phyloP scores from a whole-genome alignment of 2,888 invertebrate species.

The Dolichopus griseipennis region DNA sequence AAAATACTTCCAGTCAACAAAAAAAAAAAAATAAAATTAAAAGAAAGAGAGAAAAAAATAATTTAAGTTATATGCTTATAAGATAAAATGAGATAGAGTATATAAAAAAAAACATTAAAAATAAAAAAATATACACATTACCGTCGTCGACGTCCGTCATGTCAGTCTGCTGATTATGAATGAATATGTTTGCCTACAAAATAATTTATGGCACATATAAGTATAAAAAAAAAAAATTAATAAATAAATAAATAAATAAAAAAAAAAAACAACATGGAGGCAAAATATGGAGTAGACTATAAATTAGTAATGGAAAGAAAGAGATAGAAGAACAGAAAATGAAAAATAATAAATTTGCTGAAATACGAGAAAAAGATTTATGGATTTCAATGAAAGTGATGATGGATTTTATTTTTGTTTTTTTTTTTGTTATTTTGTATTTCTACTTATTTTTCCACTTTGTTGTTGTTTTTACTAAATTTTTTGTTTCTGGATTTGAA shows the following conservation, averaged over 20 bases:
- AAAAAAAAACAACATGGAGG: not conserved
- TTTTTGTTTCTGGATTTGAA: no score
- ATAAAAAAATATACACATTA: not conserved
- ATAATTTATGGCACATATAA: not conserved
- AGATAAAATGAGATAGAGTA: not conserved
- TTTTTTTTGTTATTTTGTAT: not conserved
- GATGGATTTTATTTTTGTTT: not conserved
- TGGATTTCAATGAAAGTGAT: not conserved
- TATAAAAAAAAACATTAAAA: not conserved
- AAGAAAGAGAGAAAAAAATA: not conserved
- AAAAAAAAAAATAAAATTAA: not conserved
- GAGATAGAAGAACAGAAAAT: not conserved
- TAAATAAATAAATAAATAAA: not conserved
- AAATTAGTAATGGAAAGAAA: not conserved
- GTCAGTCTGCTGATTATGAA: slow-evolving; percentile 11
- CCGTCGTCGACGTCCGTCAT: not conserved
- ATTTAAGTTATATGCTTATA: not conserved
- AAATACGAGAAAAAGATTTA: slow-evolving; percentile 6
- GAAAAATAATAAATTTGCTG: slow-evolving; percentile 4
- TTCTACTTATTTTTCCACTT: no score
- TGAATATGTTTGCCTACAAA: slow-evolving; percentile 10
- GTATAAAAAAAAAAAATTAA: not conserved
- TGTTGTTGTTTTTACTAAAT: no score
- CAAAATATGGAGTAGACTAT: not conserved
- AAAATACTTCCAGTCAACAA: not conserved